phyloP scores from a whole-genome alignment of 2,113 vertebrate genomes.

The Lamprologus speciosus region DNA sequence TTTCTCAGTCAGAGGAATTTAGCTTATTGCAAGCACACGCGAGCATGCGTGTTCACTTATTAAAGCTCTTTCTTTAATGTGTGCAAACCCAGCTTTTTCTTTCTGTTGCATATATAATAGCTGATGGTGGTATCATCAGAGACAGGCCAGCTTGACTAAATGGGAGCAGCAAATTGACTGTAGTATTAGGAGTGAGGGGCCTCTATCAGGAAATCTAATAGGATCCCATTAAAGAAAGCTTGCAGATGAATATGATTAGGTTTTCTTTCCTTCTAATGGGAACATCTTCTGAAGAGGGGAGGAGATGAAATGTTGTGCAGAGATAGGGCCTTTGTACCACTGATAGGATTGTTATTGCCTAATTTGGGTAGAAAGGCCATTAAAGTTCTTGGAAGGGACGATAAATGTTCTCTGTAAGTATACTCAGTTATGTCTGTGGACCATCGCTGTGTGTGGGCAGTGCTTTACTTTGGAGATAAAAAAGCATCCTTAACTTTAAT shows the following conservation, averaged over 20 bases:
- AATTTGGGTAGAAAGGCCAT: slow-evolving; percentile 59
- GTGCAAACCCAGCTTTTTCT: background rate
- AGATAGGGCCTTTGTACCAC: slow-evolving; percentile 36
- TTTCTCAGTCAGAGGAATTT: background rate
- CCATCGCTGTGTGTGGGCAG: slow-evolving; percentile 33
- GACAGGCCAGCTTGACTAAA: slow-evolving; percentile 54
- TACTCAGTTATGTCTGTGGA: slow-evolving; percentile 16
- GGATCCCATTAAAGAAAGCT: slow-evolving; percentile 58
- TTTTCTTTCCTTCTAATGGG: slow-evolving; percentile 60
- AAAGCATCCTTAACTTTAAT: slow-evolving; percentile 7
- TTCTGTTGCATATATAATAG: slow-evolving; percentile 27
- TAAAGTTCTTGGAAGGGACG: slow-evolving; percentile 36
- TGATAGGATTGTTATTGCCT: slow-evolving; percentile 59
- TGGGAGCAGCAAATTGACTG: slow-evolving; percentile 57
- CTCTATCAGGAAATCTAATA: slow-evolving; percentile 51
- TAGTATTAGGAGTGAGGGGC: slow-evolving; percentile 40
- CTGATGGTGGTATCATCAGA: slow-evolving; percentile 54
- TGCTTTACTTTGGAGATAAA: background rate
- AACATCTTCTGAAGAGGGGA: slow-evolving; percentile 39
- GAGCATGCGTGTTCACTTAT: background rate
- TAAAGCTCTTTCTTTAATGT: slow-evolving; percentile 12
- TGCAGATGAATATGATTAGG: slow-evolving; percentile 67
- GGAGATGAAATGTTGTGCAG: slow-evolving; percentile 46
- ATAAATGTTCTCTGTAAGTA: slow-evolving; percentile 47
- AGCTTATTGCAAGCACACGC: background rate